These are phyloP conservation scores for Hexactinellida sp. DNA, from an alignment of 37 sponge, comb jelly and placozoan genomes.

Conservation along the genomic window DNA sequence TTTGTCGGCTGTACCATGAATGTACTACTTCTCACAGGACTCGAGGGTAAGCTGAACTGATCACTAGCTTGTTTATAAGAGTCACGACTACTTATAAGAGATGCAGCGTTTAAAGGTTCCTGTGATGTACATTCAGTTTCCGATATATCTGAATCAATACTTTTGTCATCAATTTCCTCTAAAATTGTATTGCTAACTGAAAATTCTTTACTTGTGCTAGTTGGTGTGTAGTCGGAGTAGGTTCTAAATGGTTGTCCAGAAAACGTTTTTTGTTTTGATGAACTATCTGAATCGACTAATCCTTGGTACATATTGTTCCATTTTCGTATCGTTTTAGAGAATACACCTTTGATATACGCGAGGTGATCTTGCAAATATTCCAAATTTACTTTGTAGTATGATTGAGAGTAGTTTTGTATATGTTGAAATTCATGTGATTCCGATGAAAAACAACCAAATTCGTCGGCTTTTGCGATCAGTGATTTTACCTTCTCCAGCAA, in stretches of 20 bases:
- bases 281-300: background rate
- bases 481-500: background rate
- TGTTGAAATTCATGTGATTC: too few species aligned
- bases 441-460: background rate
- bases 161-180: background rate
- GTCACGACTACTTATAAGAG: background rate
- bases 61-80: background rate
- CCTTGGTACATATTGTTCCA: constrained; percentile 6
- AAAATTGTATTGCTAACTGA: background rate
- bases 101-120: background rate
- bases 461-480: background rate
- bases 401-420: background rate
- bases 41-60: background rate
- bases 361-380: constrained; percentile 12
- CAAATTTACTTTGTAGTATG: background rate
- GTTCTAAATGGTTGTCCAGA: background rate
- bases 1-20: background rate
- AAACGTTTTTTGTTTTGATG: background rate
- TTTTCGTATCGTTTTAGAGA: background rate
- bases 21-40: background rate
- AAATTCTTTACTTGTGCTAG: background rate
- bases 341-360: background rate
- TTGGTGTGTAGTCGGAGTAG: background rate
- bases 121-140: background rate
- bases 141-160: background rate